Conservation (phyloP, 2,113 vertebrate species). For the Arizona elegans region DNA sequence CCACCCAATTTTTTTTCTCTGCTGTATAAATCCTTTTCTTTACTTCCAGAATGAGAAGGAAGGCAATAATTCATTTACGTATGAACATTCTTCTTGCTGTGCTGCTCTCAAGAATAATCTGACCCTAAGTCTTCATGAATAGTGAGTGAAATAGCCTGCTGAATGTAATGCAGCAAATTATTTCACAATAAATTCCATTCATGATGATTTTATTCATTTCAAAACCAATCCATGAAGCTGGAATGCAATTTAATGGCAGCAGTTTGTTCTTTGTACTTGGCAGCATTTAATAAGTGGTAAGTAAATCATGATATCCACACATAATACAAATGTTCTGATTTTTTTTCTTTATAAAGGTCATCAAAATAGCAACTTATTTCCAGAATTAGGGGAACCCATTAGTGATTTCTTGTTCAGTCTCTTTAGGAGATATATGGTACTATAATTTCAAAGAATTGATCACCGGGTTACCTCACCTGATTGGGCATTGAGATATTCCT, state of each 20-base stretch:
- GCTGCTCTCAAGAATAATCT: background rate
- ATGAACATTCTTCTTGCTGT: background rate
- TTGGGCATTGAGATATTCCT: background rate
- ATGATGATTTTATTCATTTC: background rate
- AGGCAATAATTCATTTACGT: background rate
- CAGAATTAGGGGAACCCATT: conserved; percentile 20
- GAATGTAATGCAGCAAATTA: background rate
- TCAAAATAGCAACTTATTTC: conserved; percentile 51
- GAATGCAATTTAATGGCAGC: conserved; percentile 31
- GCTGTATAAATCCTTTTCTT: background rate
- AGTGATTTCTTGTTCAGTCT: conserved; percentile 34
- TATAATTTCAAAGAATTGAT: background rate
- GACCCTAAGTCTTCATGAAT: background rate
- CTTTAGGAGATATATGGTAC: conserved; percentile 23
- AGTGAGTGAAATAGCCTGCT: background rate
- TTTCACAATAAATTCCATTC: background rate
- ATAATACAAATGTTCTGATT: conserved; percentile 23
- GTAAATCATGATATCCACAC: conserved; percentile 47
- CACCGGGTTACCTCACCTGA: background rate
- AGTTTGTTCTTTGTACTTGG: conserved; percentile 44
- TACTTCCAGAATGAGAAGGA: background rate
- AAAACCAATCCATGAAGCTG: background rate
- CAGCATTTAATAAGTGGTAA: conserved; percentile 23
- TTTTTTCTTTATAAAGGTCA: conserved; percentile 19
- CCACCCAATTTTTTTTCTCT: background rate